phyloP scores from a whole-genome alignment of 1,140 invertebrate species.

The Homalodisca vitripennis region DNA sequence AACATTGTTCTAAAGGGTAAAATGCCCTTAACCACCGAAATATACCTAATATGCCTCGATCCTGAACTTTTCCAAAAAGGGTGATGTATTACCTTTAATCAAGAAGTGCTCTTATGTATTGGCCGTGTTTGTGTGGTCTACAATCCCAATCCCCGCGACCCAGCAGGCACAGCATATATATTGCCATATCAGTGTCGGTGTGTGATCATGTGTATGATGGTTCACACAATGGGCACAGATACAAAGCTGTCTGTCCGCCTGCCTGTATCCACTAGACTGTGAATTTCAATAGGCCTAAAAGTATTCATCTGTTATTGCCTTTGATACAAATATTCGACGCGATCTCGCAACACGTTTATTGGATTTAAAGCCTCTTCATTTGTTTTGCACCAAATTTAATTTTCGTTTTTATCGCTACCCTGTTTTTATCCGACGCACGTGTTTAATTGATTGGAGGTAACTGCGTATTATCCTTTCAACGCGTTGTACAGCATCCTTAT shows the following conservation, averaged over 20 bases:
- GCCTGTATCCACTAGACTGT: not conserved
- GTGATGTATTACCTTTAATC: no score
- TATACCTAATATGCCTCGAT: no score
- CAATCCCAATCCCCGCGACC: no score
- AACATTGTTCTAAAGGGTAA: no score
- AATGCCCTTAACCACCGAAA: no score
- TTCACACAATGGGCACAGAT: not conserved
- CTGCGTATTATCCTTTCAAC: no score
- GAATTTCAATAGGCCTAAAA: slow-evolving; percentile 5
- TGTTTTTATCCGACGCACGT: not conserved
- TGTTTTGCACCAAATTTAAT: not conserved
- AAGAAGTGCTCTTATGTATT: no score
- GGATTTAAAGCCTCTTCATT: slow-evolving; percentile 3
- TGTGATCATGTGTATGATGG: not conserved
- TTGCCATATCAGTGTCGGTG: no score
- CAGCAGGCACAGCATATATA: no score
- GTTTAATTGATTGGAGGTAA: not conserved
- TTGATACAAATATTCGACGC: slow-evolving; percentile 14
- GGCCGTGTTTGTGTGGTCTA: no score
- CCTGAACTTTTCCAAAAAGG: no score
- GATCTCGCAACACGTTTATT: slow-evolving; percentile 1
- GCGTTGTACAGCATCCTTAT: no score
- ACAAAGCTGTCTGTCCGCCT: not conserved
- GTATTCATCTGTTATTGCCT: slow-evolving; percentile 9
- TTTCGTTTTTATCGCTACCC: not conserved